Evolutionary conservation across 1,140 invertebrate species (phyloP).

Genomic region (Habropoda laboriosa): DNA sequence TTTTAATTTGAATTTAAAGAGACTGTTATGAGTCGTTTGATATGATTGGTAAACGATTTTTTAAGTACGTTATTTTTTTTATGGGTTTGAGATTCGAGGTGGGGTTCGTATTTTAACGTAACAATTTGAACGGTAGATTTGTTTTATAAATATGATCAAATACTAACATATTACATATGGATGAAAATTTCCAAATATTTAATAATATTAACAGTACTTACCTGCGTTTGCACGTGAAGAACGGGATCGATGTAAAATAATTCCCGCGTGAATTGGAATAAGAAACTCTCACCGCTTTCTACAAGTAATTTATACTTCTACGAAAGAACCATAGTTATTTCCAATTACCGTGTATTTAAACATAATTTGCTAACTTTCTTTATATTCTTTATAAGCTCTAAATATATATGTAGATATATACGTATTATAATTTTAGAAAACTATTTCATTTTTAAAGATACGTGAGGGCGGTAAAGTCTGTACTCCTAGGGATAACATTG

Average conservation of each 20-base stretch:
- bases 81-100: too few relatives aligned
- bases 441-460: neutral
- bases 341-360: neutral
- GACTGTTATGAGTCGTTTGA: too few relatives aligned
- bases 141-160: too few relatives aligned
- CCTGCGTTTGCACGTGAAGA: neutral
- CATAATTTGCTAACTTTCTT: too few relatives aligned
- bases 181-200: neutral
- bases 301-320: neutral
- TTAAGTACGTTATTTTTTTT: too few relatives aligned
- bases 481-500: neutral
- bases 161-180: too few relatives aligned
- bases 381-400: neutral
- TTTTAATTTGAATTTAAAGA: too few relatives aligned
- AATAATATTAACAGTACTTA: neutral
- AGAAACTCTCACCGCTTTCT: neutral
- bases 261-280: neutral
- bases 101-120: too few relatives aligned
- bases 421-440: neutral
- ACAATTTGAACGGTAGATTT: too few relatives aligned
- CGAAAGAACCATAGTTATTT: neutral
- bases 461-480: neutral
- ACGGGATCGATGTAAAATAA: neutral
- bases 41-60: too few relatives aligned
- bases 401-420: neutral